Conservation (phyloP, 1,140 invertebrate species). For the Hypsibius dujardini region DNA sequence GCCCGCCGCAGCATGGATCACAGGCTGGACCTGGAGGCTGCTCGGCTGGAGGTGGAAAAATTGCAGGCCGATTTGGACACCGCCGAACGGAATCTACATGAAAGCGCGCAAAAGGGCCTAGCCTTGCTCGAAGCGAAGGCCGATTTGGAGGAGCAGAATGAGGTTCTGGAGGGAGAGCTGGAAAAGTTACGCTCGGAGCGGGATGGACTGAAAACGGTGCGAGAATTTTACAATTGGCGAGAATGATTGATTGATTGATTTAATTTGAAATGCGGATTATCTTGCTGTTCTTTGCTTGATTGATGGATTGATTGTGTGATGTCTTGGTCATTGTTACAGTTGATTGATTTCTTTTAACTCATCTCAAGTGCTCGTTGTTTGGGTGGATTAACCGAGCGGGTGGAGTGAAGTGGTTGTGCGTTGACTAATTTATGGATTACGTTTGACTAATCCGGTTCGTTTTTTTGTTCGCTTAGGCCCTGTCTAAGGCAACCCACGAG, state of each 20-base stretch:
- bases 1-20: no score
- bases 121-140: background rate
- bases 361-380: no score
- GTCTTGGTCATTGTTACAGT: background rate
- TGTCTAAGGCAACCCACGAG: background rate
- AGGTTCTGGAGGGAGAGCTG: background rate
- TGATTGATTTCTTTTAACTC: no score
- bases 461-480: background rate
- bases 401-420: no score
- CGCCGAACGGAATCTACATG: background rate
- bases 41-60: slow-evolving; percentile 1
- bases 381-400: no score
- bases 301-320: background rate
- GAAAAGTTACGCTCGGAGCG: background rate
- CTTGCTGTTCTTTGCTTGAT: background rate
- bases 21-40: background rate
- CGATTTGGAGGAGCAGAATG: slow-evolving; percentile 8
- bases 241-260: no score
- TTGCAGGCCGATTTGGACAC: background rate
- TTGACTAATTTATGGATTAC: no score
- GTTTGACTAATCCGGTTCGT: background rate
- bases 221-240: background rate
- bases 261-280: no score
- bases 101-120: slow-evolving; percentile 13
- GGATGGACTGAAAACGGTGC: background rate